Base-by-base conservation (phyloP, 2,113 vertebrate genomes). In the Phalacrocorax pelagicus region DNA sequence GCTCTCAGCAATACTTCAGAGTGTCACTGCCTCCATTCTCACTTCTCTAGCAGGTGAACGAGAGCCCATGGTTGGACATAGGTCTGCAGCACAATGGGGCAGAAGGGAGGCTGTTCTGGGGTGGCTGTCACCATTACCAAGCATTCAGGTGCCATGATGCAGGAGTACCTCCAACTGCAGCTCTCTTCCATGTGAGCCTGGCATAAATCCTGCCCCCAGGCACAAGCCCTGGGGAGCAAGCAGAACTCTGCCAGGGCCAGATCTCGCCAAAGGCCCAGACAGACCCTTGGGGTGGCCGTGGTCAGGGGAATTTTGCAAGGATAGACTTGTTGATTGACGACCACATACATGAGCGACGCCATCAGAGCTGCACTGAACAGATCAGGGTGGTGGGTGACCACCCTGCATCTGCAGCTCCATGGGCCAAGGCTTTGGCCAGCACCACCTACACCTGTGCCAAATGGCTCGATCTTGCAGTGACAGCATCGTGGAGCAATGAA, bases 401-500 rank as follows among this genome's bases (percentile, higher is more conserved):
- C 40, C 63, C 34, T 22, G n/a, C 42, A 36, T 10, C 49, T 3
- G 10, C 58, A 67, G 61, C 46, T 59, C 62, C 1, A 2, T 21
- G 54, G 32, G 52, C 14, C 4, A 6, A 30, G 38, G 32, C 36
- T 72, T 84, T 62, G 46, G 36, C 46, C 30, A n/a, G 36, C 44
- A 61, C 44, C 54, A 26, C 44, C 55, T 21, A 26, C 7, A 6
- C 15, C 30, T 19, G 24, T 62, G 47, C 57, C 57, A 61, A 44
- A 54, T 11, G 18, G 29, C n/a, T 52, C 44, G 11, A 6, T 24
- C 17, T 30, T 24, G 57, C 8, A 8, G 30, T 8, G 42, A 16
- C 22, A 3, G 1, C 5, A 1, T 12, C 1, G 3, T 18, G 66
- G 18, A 61, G 46, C 29, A 19, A 36, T 12, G 38, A 52, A 51